phyloP scores from a whole-genome alignment of 2,797 vertebrate genomes.

The Sebastes iracundus region DNA sequence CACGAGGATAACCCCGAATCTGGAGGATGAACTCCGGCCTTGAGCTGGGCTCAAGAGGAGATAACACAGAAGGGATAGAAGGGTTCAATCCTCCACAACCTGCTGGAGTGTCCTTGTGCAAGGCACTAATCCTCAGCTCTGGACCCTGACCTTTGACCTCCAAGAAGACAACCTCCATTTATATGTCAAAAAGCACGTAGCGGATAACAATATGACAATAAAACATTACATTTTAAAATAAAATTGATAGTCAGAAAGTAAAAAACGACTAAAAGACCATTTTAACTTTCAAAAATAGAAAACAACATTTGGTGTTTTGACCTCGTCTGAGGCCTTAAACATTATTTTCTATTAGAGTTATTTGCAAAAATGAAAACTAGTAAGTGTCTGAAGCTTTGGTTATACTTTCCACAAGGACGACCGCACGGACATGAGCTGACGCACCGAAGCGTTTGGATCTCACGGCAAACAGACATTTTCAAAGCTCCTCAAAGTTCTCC shows the following conservation, averaged over 20 bases:
- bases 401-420: no score
- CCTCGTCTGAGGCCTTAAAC: no score
- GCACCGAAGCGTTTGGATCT: no score
- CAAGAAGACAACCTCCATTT: neutral
- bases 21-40: conserved; percentile 65
- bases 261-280: fast-evolving
- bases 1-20: conserved; percentile 57
- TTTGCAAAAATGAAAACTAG: no score
- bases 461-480: no score
- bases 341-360: no score
- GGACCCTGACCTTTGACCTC: conserved; percentile 27
- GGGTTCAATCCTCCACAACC: conserved; percentile 17
- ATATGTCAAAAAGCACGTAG: neutral
- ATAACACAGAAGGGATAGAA: conserved; percentile 24
- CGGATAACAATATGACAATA: neutral
- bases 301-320: neutral
- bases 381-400: no score
- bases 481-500: no score
- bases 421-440: no score
- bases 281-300: neutral
- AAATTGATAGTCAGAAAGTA: no score
- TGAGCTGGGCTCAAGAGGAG: conserved; percentile 53
- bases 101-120: conserved; percentile 45
- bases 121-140: conserved; percentile 13
- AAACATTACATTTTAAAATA: neutral